Conservation (phyloP, 2,113 vertebrate genomes). For the Cyphomyrus discorhynchus region DNA sequence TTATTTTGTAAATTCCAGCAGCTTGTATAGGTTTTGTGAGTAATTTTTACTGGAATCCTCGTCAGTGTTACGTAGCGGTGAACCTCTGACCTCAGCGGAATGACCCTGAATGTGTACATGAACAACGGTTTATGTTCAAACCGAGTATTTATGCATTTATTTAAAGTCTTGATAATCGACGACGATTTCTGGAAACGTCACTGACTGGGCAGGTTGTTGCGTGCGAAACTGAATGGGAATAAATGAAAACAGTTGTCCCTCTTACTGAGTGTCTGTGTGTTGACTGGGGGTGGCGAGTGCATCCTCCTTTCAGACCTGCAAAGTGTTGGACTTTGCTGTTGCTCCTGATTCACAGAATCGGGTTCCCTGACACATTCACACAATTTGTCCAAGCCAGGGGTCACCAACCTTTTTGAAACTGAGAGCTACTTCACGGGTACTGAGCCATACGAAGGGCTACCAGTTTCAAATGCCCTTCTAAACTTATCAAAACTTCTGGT, state of each 20-base stretch:
- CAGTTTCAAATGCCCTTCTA: no score
- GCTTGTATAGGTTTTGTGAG: conserved; percentile 37
- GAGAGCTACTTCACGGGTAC: no score
- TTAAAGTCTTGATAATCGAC: conserved; percentile 48
- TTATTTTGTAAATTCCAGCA: conserved; percentile 25
- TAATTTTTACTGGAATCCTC: conserved; percentile 11
- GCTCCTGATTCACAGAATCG: neutral
- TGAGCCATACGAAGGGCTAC: no score
- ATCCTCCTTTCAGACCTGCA: neutral
- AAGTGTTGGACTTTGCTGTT: neutral
- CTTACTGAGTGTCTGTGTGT: neutral
- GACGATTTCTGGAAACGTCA: conserved; percentile 27
- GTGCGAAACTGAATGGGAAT: conserved; percentile 16
- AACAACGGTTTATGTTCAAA: conserved; percentile 52
- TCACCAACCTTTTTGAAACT: no score
- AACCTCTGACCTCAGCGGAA: conserved; percentile 34
- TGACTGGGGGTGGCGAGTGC: no score
- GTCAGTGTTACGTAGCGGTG: conserved; percentile 38
- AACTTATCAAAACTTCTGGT: no score
- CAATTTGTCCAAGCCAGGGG: neutral
- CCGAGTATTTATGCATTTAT: conserved; percentile 61
- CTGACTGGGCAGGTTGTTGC: conserved; percentile 2
- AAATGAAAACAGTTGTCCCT: neutral
- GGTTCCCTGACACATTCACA: neutral
- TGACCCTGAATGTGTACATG: conserved; percentile 49